Percentiles rank a stretch among this genome's conserved stretches.
These are phyloP conservation scores for Aphidius colemani DNA, from an alignment of 2,888 invertebrate species.

Conservation along the genomic window DNA sequence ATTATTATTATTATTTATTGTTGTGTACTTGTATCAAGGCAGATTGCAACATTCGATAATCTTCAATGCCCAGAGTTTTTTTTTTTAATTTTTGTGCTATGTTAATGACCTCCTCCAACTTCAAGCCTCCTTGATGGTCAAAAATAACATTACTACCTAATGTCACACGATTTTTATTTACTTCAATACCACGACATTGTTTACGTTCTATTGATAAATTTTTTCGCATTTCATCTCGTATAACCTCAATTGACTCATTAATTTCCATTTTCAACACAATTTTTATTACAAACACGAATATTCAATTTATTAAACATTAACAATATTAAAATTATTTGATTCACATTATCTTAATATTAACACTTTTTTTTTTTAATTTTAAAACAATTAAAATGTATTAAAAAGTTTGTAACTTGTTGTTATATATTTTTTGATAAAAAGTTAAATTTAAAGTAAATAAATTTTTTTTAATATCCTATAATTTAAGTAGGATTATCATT, in stretches of 20 bases:
- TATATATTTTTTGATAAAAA: too few relatives aligned
- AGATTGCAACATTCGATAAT: slow-evolving; percentile 49
- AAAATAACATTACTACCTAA: slow-evolving; percentile 38
- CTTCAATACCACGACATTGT: slow-evolving; percentile 35
- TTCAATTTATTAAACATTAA: background rate
- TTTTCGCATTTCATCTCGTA: background rate
- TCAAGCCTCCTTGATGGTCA: slow-evolving; percentile 31
- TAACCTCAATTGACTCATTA: slow-evolving; percentile 31
- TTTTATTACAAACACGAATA: background rate
- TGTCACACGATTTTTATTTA: slow-evolving; percentile 42
- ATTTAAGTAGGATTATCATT: too few relatives aligned
- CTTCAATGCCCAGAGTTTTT: slow-evolving; percentile 40
- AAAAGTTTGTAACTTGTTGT: too few relatives aligned
- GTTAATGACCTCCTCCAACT: slow-evolving; percentile 37
- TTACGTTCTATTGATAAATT: slow-evolving; percentile 32
- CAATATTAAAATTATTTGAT: too few relatives aligned
- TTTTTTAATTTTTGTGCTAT: slow-evolving; percentile 43
- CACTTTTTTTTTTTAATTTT: too few relatives aligned
- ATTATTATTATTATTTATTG: too few relatives aligned
- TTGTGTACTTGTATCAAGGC: slow-evolving; percentile 49
- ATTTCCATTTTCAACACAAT: background rate
- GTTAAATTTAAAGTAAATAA: background rate
- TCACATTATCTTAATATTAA: background rate
- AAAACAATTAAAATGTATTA: too few relatives aligned
- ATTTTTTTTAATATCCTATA: background rate